Evolutionary conservation across 2,113 vertebrate species (phyloP), one percentile per base, ranked within the genome.

Genomic region (Forbesichthys agassizii): DNA sequence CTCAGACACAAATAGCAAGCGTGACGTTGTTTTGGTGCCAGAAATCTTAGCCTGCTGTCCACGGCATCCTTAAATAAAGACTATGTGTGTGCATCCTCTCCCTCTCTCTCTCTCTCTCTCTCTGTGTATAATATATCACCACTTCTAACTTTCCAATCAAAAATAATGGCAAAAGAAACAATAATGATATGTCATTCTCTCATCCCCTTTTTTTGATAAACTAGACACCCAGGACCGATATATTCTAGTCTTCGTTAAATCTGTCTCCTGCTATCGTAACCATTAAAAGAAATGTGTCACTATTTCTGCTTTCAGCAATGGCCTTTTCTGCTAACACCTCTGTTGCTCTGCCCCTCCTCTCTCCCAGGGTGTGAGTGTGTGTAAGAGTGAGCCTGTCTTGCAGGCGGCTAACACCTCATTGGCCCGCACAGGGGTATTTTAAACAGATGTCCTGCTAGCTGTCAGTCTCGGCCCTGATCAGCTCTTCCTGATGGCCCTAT

Each of bases 1-100:
- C 68, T 76, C 84, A 71, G 88, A 86, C 79, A 71, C 77, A 91
- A 89, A 92, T 74, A 93, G 90, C 56, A 90, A 81, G 84, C 73
- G 87, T 91, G 91, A 88, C 88, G 90, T 84, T 89, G 84, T 91
- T 91, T 75, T 88, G 88, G 88, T 94, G 91, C 92, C 93, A 93
- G 56, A 91, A 94, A 93, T 93, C 91, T 90, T 91, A 94, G 74
- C 89, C 84, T 18, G 72, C 71, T 81, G 80, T 85, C 74, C 86
- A 81, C 74, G 70, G 86, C 53, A 8, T 86, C 89, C 89, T 93
- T 85, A 91, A 91, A 83, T 81, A 86, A 82, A 81, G 70, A 64
- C 13, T 36, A 49, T 62, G 10, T 8, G n/a, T 65, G 36, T 74
- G 77, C 52, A 59, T 36, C 16, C 33, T 68, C 33, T 65, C 9